These are phyloP conservation scores for Danaus chrysippus DNA, from an alignment of 2,888 invertebrate species.

Conservation along the genomic window DNA sequence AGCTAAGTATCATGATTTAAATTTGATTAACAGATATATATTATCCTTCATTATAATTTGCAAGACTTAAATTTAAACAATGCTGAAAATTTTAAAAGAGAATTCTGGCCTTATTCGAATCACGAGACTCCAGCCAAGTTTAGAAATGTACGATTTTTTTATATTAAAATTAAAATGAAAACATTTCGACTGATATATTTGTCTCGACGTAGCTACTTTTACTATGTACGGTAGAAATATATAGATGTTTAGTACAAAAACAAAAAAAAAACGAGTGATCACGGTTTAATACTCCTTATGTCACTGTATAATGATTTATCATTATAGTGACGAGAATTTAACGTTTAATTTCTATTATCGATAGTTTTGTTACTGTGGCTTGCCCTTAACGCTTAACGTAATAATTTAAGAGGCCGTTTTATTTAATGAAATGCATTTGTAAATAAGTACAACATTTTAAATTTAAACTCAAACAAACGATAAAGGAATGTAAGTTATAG, in stretches of 20 bases:
- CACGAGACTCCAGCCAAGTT: slow-evolving; percentile 70
- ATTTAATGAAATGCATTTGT: slow-evolving; percentile 72
- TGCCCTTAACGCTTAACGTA: slow-evolving; percentile 22
- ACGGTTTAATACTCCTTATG: slow-evolving; percentile 32
- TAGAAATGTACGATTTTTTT: slow-evolving; percentile 41
- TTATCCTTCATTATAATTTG: slow-evolving; percentile 1
- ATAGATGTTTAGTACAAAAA: slow-evolving; percentile 77
- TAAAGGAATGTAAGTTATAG: slow-evolving; percentile 59
- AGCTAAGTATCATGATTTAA: not conserved
- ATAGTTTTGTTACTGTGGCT: slow-evolving; percentile 18
- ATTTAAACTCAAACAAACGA: slow-evolving; percentile 47
- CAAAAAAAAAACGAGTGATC: slow-evolving; percentile 36
- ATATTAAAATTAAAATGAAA: slow-evolving; percentile 64
- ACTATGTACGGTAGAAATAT: slow-evolving; percentile 68
- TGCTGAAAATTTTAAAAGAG: not conserved
- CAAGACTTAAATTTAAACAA: not conserved
- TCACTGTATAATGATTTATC: slow-evolving; percentile 9
- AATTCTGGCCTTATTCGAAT: slow-evolving; percentile 64
- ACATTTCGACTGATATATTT: slow-evolving; percentile 76
- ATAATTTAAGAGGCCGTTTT: slow-evolving; percentile 39
- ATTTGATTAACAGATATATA: not conserved
- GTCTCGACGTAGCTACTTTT: slow-evolving; percentile 69
- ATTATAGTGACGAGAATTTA: slow-evolving; percentile 24
- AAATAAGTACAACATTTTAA: slow-evolving; percentile 68
- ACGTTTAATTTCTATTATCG: slow-evolving; percentile 14